Evolutionary conservation across 2,113 vertebrate genomes (phyloP).

Genomic region (Larimichthys crocea): DNA sequence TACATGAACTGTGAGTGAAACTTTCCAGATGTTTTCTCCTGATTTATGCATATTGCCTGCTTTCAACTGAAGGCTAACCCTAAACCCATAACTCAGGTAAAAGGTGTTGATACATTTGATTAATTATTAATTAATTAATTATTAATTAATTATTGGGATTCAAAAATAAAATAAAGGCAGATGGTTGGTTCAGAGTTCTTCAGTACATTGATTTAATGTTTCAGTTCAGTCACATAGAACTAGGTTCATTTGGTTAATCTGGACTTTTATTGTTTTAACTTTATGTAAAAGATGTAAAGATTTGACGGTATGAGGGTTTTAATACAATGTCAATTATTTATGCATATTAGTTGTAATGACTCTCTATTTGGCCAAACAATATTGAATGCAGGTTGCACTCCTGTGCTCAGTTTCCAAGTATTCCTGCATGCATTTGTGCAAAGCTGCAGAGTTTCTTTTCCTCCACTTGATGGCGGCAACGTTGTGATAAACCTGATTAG

Average conservation of each 20-base stretch:
- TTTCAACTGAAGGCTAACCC: too few relatives aligned
- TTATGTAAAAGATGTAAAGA: neutral
- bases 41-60: too few relatives aligned
- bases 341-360: neutral
- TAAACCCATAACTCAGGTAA: too few relatives aligned
- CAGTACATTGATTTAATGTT: too few relatives aligned
- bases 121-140: too few relatives aligned
- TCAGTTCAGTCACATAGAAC: too few relatives aligned
- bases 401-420: too few relatives aligned
- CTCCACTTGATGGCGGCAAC: conserved; percentile 39
- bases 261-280: neutral
- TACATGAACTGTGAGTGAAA: too few relatives aligned
- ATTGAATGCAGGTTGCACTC: too few relatives aligned
- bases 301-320: neutral
- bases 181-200: too few relatives aligned
- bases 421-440: too few relatives aligned
- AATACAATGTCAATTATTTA: neutral
- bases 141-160: neutral
- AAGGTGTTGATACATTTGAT: neutral
- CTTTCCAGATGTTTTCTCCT: neutral
- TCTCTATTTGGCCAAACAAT: neutral
- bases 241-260: too few relatives aligned
- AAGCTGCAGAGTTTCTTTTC: neutral
- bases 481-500: neutral
- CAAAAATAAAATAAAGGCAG: neutral